phyloP scores from a whole-genome alignment of 2,113 vertebrate species.

The Cryptomyrus ogoouensis region DNA sequence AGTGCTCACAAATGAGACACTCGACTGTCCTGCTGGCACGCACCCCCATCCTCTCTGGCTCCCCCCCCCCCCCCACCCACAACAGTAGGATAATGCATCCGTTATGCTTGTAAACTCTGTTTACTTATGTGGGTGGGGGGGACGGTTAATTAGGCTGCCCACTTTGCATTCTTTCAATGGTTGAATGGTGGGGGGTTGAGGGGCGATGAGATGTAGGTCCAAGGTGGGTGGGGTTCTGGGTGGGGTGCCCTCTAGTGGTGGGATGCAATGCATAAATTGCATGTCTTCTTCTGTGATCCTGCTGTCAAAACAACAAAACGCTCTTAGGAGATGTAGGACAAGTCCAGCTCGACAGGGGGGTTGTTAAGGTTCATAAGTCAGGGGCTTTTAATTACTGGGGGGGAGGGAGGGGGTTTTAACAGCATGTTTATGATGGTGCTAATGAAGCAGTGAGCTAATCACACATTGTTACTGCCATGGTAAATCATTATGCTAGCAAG shows the following conservation, averaged over 20 bases:
- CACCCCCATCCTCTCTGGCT: neutral
- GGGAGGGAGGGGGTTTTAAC: neutral
- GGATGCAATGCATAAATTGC: neutral
- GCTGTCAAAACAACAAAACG: neutral
- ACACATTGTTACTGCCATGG: neutral
- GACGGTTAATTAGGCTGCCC: conserved; percentile 23
- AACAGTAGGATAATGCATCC: conserved; percentile 3
- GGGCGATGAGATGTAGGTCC: neutral
- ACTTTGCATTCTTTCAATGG: conserved; percentile 14
- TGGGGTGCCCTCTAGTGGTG: neutral
- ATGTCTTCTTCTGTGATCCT: neutral
- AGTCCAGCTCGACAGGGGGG: neutral
- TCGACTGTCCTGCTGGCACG: neutral
- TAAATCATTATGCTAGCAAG: neutral
- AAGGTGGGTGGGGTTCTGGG: neutral
- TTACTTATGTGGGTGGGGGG: conserved; percentile 7
- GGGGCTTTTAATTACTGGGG: neutral
- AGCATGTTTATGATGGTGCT: neutral
- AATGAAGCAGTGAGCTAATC: neutral
- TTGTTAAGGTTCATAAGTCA: neutral
- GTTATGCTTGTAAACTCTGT: conserved; percentile 7
- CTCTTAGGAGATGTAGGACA: neutral
- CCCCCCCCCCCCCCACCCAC: neutral
- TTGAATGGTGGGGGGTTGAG: neutral
- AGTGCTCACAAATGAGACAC: conserved; percentile 24